Evolutionary conservation across 2,888 invertebrate genomes (phyloP), one percentile per base, ranked within the genome.

Genomic region (Bursaphelenchus okinawaensis): DNA sequence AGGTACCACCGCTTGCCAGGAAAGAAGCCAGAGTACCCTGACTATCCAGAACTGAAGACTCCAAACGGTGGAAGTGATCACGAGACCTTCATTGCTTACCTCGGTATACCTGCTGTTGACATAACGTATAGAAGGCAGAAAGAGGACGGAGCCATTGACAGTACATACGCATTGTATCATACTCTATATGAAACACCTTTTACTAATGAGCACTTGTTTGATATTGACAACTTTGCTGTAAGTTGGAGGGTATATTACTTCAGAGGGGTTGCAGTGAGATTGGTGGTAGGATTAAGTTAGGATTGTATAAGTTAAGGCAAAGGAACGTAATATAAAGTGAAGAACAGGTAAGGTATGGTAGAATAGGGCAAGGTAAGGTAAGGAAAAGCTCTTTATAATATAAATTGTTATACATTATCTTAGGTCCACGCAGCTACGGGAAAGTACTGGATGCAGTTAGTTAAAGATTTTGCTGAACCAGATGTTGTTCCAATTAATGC

Each of bases 61-160:
- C 81, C 85, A 0, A 84, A 83, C 0, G 83, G 83, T 23, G 85
- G 85, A 7, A 84, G 85, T 66, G 86, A 86, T 72, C 85, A 84
- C 69, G 83, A 83, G 4, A 78, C 83, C 0, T 86, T 86, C 71
- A 74, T 85, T 31, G 82, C 83, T 51, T 79, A 75, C 61, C 73
- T 84, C 7, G 86, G 85, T 1, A 77, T 86, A 20, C 84, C 86
- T 0, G 79, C 82, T 20, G 77, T 83, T 22, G 85, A 85, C 73
- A 72, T 85, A 55, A 75, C 81, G 4, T 86, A 83, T 71, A 71
- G 76, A 58, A 57, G 77, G 73, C 40, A 62, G 64, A 8, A 62
- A 68, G 0, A 68, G 57, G n/a, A 72, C 70, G 4, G 63, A 52
- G 22, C 72, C 16, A 31, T 26, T 20, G 67, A 72, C 24, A n/a